Evolutionary conservation across 2,113 vertebrate genomes (phyloP).

Genomic region (Pipra filicauda): DNA sequence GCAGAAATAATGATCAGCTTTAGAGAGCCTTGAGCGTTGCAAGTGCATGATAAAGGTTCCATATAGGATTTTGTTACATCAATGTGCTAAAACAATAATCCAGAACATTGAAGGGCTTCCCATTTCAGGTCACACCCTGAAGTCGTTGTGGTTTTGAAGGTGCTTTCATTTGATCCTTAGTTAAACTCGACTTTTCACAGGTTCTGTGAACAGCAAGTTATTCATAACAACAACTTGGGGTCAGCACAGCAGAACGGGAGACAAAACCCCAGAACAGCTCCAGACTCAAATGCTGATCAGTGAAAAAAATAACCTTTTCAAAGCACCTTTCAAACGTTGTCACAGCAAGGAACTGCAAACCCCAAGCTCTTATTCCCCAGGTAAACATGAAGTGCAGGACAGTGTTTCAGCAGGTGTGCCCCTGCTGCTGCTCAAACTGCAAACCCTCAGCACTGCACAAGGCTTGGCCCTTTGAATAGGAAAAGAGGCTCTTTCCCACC

Average conservation of each 20-base stretch:
- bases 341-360: not conserved
- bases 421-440: not conserved
- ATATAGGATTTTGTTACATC: slow-evolving; percentile 27
- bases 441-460: not conserved
- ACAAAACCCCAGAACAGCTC: slow-evolving; percentile 5
- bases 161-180: slow-evolving; percentile 47
- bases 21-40: slow-evolving; percentile 2
- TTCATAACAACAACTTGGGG: slow-evolving; percentile 10
- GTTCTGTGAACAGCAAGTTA: slow-evolving; percentile 40
- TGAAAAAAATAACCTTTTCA: slow-evolving; percentile 62
- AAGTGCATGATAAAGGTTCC: not conserved
- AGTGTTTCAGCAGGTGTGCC: slow-evolving; percentile 72
- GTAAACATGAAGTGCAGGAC: slow-evolving; percentile 23
- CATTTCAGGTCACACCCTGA: slow-evolving; percentile 56
- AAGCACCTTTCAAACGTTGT: not conserved
- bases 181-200: slow-evolving; percentile 59
- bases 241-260: slow-evolving; percentile 19
- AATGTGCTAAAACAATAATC: slow-evolving; percentile 26
- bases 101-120: not conserved
- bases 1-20: slow-evolving; percentile 23
- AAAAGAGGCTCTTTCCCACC: slow-evolving; percentile 21
- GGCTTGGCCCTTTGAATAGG: slow-evolving; percentile 15
- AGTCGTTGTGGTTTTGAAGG: slow-evolving; percentile 58
- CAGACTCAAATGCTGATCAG: not conserved
- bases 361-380: not conserved